Percentiles rank a stretch among this genome's conserved stretches.
Conservation (phyloP, 1,140 invertebrate genomes). For the Wiebesia pumilae region DNA sequence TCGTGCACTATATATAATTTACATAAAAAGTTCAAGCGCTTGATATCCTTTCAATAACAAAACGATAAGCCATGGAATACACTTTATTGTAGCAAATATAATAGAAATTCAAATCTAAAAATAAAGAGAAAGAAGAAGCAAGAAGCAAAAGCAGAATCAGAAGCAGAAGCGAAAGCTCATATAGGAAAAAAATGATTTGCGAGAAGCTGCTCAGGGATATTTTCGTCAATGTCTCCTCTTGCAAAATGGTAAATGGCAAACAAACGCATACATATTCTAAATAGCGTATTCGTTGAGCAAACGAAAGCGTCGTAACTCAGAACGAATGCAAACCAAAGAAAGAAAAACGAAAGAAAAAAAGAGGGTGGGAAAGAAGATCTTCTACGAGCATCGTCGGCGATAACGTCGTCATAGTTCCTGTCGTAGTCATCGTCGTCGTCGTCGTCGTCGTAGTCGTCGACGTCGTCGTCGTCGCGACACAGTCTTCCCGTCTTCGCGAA, state of each 20-base stretch:
- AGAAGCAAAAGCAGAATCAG: no score
- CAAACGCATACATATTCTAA: slow-evolving; percentile 14
- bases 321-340: slow-evolving; percentile 28
- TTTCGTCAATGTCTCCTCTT: slow-evolving; percentile 24
- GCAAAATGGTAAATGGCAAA: background rate
- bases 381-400: slow-evolving; percentile 59
- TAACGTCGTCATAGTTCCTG: slow-evolving; percentile 52
- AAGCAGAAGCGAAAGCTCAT: no score
- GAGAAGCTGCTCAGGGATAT: slow-evolving; percentile 25
- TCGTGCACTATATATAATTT: background rate
- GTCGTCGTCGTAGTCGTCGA: slow-evolving; percentile 35
- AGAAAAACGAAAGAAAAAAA: background rate
- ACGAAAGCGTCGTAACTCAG: slow-evolving; percentile 37
- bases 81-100: background rate
- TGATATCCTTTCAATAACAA: slow-evolving; percentile 6
- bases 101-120: background rate
- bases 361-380: slow-evolving; percentile 45
- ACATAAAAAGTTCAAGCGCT: background rate
- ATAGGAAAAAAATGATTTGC: slow-evolving; percentile 40
- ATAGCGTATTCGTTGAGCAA: slow-evolving; percentile 1
- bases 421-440: slow-evolving; percentile 50
- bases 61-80: slow-evolving; percentile 26
- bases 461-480: slow-evolving; percentile 44
- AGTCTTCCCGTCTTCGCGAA: no score
- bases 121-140: no score